Percentiles rank a stretch among this genome's conserved stretches.
phyloP scores from a whole-genome alignment of 2,888 invertebrate species.

The Xanthorhoe designata region DNA sequence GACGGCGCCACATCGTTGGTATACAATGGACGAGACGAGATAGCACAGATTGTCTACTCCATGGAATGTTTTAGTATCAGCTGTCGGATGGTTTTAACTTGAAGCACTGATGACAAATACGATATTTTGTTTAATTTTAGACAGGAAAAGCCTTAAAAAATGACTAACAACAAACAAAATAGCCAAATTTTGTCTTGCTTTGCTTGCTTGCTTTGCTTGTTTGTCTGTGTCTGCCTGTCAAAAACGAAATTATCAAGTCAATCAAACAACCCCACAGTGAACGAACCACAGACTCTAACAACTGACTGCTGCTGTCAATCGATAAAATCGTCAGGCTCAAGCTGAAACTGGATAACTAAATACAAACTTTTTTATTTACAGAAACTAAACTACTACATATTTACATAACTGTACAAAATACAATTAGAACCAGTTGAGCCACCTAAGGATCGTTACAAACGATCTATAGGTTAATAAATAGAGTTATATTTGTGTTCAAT shows the following conservation, averaged over 20 bases:
- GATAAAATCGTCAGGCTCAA: too few species aligned
- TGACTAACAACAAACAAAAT: slow-evolving; percentile 4
- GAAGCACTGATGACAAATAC: slow-evolving; percentile 1
- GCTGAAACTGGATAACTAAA: too few species aligned
- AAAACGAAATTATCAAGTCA: background rate
- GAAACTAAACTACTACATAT: too few species aligned
- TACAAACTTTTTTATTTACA: too few species aligned
- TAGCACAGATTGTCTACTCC: slow-evolving; percentile 36
- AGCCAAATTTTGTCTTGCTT: slow-evolving; percentile 2
- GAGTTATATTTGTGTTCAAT: too few species aligned
- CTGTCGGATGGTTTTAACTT: background rate
- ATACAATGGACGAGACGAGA: slow-evolving; percentile 32
- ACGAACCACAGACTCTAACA: too few species aligned
- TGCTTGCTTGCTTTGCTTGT: background rate
- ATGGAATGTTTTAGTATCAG: slow-evolving; percentile 3
- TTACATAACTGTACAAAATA: too few species aligned
- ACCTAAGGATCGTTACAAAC: too few species aligned
- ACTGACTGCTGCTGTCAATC: too few species aligned
- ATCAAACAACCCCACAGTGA: too few species aligned
- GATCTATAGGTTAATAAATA: too few species aligned
- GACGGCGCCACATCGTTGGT: slow-evolving; percentile 64
- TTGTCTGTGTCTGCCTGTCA: background rate
- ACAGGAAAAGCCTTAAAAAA: background rate
- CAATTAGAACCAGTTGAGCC: too few species aligned
- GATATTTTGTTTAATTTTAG: slow-evolving; percentile 1